Conservation (phyloP, 53 echinoderm and acorn worm genomes). For the Hippasteria phrygiana region DNA sequence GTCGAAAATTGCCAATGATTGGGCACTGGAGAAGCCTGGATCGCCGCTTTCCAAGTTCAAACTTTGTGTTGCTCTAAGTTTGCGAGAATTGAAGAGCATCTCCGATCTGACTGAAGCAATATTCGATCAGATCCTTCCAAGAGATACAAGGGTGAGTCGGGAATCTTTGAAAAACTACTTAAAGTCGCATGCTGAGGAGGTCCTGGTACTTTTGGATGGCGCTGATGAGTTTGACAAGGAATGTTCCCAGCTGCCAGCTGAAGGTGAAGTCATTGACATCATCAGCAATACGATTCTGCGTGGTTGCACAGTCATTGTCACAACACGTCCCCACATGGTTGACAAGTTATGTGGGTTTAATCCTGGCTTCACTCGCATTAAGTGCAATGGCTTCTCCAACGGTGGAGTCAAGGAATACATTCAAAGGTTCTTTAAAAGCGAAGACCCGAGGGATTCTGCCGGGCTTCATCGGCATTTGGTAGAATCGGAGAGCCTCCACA, state of each 20-base stretch:
- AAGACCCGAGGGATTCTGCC: not conserved
- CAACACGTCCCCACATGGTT: conserved; percentile 29
- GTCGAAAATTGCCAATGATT: conserved; percentile 63
- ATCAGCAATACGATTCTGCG: conserved; percentile 6
- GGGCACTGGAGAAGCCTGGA: conserved; percentile 14
- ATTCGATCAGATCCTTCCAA: no score
- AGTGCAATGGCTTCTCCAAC: conserved; percentile 34
- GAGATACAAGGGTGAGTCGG: conserved; percentile 2
- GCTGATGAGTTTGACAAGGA: conserved; percentile 47
- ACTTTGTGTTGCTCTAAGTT: conserved; percentile 42
- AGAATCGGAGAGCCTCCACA: conserved; percentile 2
- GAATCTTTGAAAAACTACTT: conserved; percentile 13
- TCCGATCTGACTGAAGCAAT: conserved; percentile 46
- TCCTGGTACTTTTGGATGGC: conserved; percentile 54
- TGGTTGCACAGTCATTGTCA: conserved; percentile 35
- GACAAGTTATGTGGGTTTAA: not conserved
- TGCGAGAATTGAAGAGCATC: conserved; percentile 23
- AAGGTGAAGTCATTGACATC: conserved; percentile 7
- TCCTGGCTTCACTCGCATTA: conserved; percentile 9
- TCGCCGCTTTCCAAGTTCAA: not conserved
- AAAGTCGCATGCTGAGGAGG: conserved; percentile 19
- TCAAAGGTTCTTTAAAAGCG: conserved; percentile 13
- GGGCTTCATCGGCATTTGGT: not conserved
- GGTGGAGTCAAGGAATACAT: conserved; percentile 30
- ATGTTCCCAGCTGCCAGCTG: not conserved